These are phyloP conservation scores for Lathronympha strigana DNA, from an alignment of 2,888 invertebrate genomes.

Conservation along the genomic window DNA sequence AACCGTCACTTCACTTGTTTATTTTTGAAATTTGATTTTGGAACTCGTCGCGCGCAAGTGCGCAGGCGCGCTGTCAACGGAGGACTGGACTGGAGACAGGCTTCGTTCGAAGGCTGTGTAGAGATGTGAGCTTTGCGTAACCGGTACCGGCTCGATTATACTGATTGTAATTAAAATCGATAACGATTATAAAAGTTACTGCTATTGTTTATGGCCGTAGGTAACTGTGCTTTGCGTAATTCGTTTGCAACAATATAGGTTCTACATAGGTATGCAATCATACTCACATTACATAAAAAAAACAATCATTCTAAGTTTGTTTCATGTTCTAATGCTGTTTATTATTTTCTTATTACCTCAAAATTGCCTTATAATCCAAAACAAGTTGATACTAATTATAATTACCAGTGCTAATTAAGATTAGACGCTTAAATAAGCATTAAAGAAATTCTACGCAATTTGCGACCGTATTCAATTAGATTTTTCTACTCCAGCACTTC, in stretches of 20 bases:
- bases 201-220: slow-evolving; percentile 6
- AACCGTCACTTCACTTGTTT: slow-evolving; percentile 59
- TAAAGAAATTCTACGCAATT: slow-evolving; percentile 20
- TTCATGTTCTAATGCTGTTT: background rate
- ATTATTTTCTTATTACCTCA: slow-evolving; percentile 10
- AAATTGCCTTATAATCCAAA: slow-evolving; percentile 6
- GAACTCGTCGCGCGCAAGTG: slow-evolving; percentile 63
- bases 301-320: background rate
- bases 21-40: slow-evolving; percentile 36
- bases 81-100: slow-evolving; percentile 71
- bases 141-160: slow-evolving; percentile 44
- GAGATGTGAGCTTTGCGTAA: slow-evolving; percentile 61
- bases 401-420: slow-evolving; percentile 23
- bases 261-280: too few species aligned
- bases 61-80: slow-evolving; percentile 68
- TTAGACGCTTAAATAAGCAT: slow-evolving; percentile 13
- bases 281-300: background rate
- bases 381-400: slow-evolving; percentile 28
- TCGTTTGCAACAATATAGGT: background rate
- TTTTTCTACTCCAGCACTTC: too few species aligned
- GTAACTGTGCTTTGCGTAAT: background rate
- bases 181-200: background rate
- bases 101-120: slow-evolving; percentile 61
- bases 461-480: background rate
- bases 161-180: slow-evolving; percentile 15